Evolutionary conservation across 2,888 invertebrate species (phyloP).

Genomic region (Pollenia angustigena): DNA sequence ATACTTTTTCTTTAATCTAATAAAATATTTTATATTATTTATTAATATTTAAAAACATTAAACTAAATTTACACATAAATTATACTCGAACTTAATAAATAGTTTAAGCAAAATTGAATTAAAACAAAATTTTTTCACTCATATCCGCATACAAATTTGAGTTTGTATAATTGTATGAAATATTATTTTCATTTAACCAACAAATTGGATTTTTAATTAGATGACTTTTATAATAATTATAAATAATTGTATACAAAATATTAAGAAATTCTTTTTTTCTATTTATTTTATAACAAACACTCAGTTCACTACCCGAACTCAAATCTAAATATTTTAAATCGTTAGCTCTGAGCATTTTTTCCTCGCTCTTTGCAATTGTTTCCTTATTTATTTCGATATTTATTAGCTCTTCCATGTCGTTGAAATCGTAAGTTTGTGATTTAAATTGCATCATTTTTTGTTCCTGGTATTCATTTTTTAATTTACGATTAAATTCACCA

Average conservation of each 20-base stretch:
- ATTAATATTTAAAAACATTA: not conserved
- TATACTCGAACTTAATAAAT: not conserved
- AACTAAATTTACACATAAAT: not conserved
- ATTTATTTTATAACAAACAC: slow-evolving; percentile 45
- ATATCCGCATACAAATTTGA: slow-evolving; percentile 2
- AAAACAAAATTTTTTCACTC: slow-evolving; percentile 14
- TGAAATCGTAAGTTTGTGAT: slow-evolving; percentile 55
- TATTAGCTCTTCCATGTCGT: slow-evolving; percentile 69
- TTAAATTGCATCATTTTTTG: slow-evolving; percentile 31
- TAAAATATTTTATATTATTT: not conserved
- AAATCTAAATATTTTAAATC: not conserved
- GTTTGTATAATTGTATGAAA: slow-evolving; percentile 29
- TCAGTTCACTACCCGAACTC: not conserved
- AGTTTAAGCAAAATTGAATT: not conserved
- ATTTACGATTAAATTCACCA: slow-evolving; percentile 87
- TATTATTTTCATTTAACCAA: slow-evolving; percentile 43
- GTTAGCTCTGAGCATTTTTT: not conserved
- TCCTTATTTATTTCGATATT: slow-evolving; percentile 62
- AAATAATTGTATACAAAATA: slow-evolving; percentile 38
- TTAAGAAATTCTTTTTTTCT: slow-evolving; percentile 63
- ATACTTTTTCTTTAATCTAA: too few relatives aligned
- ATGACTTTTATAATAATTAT: slow-evolving; percentile 40
- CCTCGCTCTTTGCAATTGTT: not conserved
- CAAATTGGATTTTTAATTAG: slow-evolving; percentile 45
- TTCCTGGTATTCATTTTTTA: slow-evolving; percentile 71